A percentile compares a stretch with the other conserved stretches of the same genome.
Evolutionary conservation across 2,797 vertebrate genomes (phyloP).

Genomic region (Paramormyrops hopkinsi): DNA sequence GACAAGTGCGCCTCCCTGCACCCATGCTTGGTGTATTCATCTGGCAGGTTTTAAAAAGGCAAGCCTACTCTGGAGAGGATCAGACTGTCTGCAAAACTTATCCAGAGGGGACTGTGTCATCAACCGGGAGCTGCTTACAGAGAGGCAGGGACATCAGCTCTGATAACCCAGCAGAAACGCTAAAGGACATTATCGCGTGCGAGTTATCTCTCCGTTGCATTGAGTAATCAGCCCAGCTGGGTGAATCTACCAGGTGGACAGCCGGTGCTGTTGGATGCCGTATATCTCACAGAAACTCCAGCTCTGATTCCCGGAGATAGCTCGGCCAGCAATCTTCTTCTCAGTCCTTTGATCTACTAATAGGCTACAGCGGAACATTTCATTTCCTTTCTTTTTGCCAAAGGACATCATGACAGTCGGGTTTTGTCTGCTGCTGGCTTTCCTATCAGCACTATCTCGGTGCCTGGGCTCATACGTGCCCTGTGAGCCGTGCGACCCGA

Average conservation of each 20-base stretch:
- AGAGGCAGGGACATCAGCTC: neutral
- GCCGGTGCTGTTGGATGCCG: conserved; percentile 8
- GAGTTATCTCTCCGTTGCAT: neutral
- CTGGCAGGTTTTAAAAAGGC: conserved; percentile 95
- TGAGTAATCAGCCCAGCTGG: neutral
- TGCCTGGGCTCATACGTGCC: conserved; percentile 84
- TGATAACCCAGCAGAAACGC: neutral
- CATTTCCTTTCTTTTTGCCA: conserved; percentile 18
- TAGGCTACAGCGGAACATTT: conserved; percentile 33
- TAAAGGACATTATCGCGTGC: neutral
- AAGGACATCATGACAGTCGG: conserved; percentile 50
- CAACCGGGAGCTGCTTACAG: conserved; percentile 13
- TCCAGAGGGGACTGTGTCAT: conserved; percentile 68
- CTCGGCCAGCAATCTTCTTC: neutral
- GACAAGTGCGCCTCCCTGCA: conserved; percentile 74
- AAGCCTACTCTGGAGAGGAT: conserved; percentile 77
- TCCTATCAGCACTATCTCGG: conserved; percentile 72
- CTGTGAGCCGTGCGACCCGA: conserved; percentile 92
- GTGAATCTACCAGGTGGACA: neutral
- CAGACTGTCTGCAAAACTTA: conserved; percentile 93
- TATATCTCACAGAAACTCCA: neutral
- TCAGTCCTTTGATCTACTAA: neutral
- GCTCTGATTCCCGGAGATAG: neutral
- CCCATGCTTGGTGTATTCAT: conserved; percentile 62
- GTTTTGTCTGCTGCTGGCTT: conserved; percentile 71